These are phyloP conservation scores for Halocaridina rubra DNA, from an alignment of 2,888 invertebrate species.

Conservation along the genomic window DNA sequence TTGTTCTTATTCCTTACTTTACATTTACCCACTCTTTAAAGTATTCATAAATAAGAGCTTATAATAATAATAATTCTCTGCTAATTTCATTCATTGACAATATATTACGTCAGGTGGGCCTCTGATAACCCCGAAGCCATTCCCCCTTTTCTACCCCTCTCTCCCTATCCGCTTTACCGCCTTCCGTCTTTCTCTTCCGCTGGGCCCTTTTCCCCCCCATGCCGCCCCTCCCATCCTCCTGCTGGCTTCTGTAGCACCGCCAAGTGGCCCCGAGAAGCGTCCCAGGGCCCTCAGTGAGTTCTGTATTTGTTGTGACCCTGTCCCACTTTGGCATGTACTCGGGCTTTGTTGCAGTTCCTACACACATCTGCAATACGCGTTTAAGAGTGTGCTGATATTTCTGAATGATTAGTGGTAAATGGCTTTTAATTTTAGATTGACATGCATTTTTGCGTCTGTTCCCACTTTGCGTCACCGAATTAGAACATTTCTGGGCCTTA, in stretches of 20 bases:
- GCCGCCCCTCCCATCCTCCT: neutral
- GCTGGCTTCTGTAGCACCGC: neutral
- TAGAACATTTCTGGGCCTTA: no score
- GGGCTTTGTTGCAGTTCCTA: neutral
- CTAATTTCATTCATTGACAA: no score
- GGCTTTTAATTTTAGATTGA: no score
- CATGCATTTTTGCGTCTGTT: no score
- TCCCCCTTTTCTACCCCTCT: neutral
- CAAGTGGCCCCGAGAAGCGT: slow-evolving; percentile 17
- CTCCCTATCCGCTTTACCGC: neutral
- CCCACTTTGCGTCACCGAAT: no score
- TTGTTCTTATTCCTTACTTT: no score
- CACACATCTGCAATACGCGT: slow-evolving; percentile 10
- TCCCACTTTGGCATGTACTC: slow-evolving; percentile 39
- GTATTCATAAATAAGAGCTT: no score
- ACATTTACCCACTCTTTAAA: no score
- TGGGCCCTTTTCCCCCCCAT: neutral
- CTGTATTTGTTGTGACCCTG: slow-evolving; percentile 34
- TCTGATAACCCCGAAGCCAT: no score
- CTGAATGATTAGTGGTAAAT: no score
- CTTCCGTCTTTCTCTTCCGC: slow-evolving; percentile 26
- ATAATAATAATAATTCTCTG: no score
- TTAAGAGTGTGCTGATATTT: neutral
- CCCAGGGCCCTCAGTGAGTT: slow-evolving; percentile 35
- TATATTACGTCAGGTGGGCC: no score